A percentile compares a stretch with the other conserved stretches of the same genome.
Conservation (phyloP, 2,113 vertebrate genomes). For the Nycticorax nycticorax region DNA sequence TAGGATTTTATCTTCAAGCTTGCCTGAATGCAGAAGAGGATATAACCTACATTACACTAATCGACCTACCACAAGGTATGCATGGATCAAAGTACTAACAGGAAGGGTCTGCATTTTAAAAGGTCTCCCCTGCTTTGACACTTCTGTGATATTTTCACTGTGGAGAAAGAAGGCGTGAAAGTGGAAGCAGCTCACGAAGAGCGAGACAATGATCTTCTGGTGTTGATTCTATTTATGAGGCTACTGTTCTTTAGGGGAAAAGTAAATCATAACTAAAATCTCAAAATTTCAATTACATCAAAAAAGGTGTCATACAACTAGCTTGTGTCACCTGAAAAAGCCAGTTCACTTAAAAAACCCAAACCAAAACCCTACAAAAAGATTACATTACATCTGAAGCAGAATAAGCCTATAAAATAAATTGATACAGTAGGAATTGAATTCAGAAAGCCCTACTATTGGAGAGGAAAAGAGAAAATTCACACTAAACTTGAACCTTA, state of each 20-base stretch:
- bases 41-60: background rate
- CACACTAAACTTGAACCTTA: conserved; percentile 53
- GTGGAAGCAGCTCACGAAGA: background rate
- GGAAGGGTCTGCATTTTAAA: background rate
- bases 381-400: background rate
- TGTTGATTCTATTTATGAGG: background rate
- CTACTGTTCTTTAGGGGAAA: background rate
- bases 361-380: background rate
- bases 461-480: background rate
- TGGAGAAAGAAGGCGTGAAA: background rate
- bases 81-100: background rate
- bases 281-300: background rate
- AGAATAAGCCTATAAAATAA: background rate
- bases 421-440: background rate
- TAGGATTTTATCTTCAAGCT: background rate
- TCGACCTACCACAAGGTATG: background rate
- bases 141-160: background rate
- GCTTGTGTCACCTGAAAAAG: background rate
- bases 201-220: background rate
- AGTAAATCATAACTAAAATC: background rate
- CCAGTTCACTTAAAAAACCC: background rate
- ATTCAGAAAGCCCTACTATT: background rate
- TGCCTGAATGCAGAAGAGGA: background rate
- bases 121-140: background rate
- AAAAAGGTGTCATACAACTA: background rate